phyloP scores from a whole-genome alignment of 2,888 invertebrate species.

The Drosophila falleni region DNA sequence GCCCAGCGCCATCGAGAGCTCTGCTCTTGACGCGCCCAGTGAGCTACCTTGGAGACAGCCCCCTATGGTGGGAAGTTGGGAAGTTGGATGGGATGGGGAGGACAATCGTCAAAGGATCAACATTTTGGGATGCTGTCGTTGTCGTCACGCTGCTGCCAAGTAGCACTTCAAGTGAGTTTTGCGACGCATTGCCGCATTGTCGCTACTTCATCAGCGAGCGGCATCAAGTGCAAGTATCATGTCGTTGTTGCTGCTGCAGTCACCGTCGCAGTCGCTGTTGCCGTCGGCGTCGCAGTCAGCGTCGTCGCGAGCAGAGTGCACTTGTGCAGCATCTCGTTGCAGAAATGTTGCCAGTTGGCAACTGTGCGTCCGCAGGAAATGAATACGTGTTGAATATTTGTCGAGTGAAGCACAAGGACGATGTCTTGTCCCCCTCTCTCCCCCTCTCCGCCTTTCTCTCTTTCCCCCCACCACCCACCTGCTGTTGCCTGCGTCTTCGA shows the following conservation, averaged over 20 bases:
- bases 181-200: slow-evolving; percentile 82
- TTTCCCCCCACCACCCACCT: background rate
- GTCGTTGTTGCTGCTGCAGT: slow-evolving; percentile 40
- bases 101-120: slow-evolving; percentile 77
- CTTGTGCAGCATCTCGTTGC: slow-evolving; percentile 67
- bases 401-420: slow-evolving; percentile 77
- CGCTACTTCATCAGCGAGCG: slow-evolving; percentile 82
- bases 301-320: slow-evolving; percentile 58
- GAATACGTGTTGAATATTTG: slow-evolving; percentile 82
- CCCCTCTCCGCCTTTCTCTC: background rate
- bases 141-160: slow-evolving; percentile 63
- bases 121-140: slow-evolving; percentile 53
- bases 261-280: background rate
- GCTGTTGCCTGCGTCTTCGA: slow-evolving; percentile 9
- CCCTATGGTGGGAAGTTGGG: slow-evolving; percentile 24
- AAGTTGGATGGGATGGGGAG: background rate
- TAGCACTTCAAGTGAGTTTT: slow-evolving; percentile 77
- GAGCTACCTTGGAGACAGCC: slow-evolving; percentile 48
- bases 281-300: slow-evolving; percentile 2
- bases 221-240: slow-evolving; percentile 80
- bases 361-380: slow-evolving; percentile 81
- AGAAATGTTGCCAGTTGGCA: slow-evolving; percentile 77
- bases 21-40: slow-evolving; percentile 68
- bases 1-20: slow-evolving; percentile 68
- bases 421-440: slow-evolving; percentile 1